Evolutionary conservation across 2,888 invertebrate genomes (phyloP).

Genomic region (Mimumesa dahlbomi): DNA sequence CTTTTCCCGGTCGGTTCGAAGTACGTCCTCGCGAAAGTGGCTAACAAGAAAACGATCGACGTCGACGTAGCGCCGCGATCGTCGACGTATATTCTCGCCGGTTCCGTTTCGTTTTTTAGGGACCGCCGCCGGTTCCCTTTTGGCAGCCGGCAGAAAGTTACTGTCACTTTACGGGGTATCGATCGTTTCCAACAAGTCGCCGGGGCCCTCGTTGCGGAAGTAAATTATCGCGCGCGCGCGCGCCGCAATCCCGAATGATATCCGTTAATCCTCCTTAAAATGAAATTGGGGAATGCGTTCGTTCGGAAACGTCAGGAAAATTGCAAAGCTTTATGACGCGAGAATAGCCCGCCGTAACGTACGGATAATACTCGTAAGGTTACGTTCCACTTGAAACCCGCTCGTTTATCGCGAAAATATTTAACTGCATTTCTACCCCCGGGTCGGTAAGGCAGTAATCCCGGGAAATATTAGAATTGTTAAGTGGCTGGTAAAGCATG

Average conservation of each 20-base stretch:
- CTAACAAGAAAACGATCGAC: too few relatives aligned
- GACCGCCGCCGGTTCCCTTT: too few relatives aligned
- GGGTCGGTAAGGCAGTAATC: neutral
- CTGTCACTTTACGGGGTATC: conserved; percentile 41
- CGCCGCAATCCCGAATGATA: conserved; percentile 46
- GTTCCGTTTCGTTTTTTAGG: too few relatives aligned
- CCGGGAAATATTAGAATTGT: too few relatives aligned
- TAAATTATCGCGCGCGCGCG: conserved; percentile 54
- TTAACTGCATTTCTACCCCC: conserved; percentile 3
- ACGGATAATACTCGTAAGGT: conserved; percentile 21
- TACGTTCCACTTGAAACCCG: conserved; percentile 1
- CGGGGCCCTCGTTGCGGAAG: conserved; percentile 34
- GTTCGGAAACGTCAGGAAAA: conserved; percentile 53
- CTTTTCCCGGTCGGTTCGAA: too few relatives aligned
- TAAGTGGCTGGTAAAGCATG: too few relatives aligned
- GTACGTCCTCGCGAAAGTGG: too few relatives aligned
- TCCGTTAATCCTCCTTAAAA: conserved; percentile 58
- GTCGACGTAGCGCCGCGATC: too few relatives aligned
- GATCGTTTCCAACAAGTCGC: conserved; percentile 41
- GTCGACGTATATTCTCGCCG: too few relatives aligned
- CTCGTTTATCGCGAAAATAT: neutral
- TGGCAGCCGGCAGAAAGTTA: conserved; percentile 22
- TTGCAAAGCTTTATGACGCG: conserved; percentile 42
- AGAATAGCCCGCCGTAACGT: conserved; percentile 20
- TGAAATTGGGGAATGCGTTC: conserved; percentile 55